A percentile compares a stretch with the other conserved stretches of the same genome.
Conservation (phyloP, 37 sponge, comb jelly and placozoan species). For the Mnemiopsis leidyi region DNA sequence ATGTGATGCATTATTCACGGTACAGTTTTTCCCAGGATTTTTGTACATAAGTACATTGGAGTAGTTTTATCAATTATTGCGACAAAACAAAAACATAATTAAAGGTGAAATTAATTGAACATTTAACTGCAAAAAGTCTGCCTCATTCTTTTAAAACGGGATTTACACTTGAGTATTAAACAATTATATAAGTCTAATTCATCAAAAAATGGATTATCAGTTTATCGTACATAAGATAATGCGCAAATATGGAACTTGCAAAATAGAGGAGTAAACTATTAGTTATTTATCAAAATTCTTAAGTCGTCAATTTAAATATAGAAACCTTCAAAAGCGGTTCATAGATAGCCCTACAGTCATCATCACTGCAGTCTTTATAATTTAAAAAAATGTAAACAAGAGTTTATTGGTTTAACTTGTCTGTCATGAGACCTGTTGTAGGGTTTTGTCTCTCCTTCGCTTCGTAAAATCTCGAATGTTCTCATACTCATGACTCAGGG, state of each 20-base stretch:
- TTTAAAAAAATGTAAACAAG: neutral
- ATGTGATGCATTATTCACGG: neutral
- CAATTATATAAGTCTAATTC: neutral
- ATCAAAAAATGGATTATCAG: neutral
- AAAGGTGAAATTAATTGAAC: neutral
- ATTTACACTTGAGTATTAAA: neutral
- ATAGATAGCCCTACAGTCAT: neutral
- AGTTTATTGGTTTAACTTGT: neutral
- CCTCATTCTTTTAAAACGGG: neutral
- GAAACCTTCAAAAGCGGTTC: neutral
- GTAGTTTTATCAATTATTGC: neutral
- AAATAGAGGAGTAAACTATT: neutral
- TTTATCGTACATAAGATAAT: neutral
- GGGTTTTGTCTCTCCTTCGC: neutral
- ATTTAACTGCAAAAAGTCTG: neutral
- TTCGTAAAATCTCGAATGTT: constrained; percentile 2
- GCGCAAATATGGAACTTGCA: neutral
- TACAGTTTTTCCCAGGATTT: too few species aligned
- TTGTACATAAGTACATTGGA: too few species aligned
- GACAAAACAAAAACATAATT: neutral
- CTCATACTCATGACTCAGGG: neutral
- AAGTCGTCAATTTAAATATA: neutral
- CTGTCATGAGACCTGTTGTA: neutral
- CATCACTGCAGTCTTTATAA: neutral
- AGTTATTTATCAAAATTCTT: neutral